Percentiles rank a stretch among this genome's conserved stretches.
phyloP scores from a whole-genome alignment of 2,888 invertebrate genomes.

The Schrankia costaestrigalis region DNA sequence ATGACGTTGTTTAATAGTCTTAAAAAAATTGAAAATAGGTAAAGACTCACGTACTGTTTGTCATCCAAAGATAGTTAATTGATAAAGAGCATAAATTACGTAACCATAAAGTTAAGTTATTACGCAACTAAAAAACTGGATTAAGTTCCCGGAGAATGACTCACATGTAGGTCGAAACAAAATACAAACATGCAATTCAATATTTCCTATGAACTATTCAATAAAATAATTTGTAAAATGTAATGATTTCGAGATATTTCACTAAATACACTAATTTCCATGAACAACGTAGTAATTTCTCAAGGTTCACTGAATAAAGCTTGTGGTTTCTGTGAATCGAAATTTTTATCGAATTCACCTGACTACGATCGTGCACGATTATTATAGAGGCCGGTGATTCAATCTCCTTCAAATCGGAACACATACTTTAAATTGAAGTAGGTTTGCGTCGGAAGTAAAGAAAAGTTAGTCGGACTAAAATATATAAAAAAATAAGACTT shows the following conservation, averaged over 20 bases:
- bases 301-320: conserved; percentile 19
- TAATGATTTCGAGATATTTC: conserved; percentile 21
- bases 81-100: too few species aligned
- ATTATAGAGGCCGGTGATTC: conserved; percentile 54
- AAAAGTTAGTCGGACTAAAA: too few species aligned
- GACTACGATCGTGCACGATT: conserved; percentile 25
- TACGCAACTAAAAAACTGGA: background rate
- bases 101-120: too few species aligned
- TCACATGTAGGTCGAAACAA: conserved; percentile 3
- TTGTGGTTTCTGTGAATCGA: conserved; percentile 24
- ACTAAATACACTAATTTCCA: conserved; percentile 18
- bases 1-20: too few species aligned
- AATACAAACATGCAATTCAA: background rate
- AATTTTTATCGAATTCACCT: conserved; percentile 15
- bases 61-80: too few species aligned
- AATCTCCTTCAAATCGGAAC: conserved; percentile 40
- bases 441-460: too few species aligned
- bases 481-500: too few species aligned
- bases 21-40: too few species aligned
- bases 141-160: conserved; percentile 1
- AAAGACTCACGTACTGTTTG: too few species aligned
- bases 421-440: too few species aligned
- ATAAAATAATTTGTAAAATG: conserved; percentile 6
- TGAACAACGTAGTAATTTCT: conserved; percentile 21
- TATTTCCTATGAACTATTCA: conserved; percentile 3